Base-by-base conservation (phyloP, 2,888 invertebrate genomes). In the Tetanocera ferruginea region DNA sequence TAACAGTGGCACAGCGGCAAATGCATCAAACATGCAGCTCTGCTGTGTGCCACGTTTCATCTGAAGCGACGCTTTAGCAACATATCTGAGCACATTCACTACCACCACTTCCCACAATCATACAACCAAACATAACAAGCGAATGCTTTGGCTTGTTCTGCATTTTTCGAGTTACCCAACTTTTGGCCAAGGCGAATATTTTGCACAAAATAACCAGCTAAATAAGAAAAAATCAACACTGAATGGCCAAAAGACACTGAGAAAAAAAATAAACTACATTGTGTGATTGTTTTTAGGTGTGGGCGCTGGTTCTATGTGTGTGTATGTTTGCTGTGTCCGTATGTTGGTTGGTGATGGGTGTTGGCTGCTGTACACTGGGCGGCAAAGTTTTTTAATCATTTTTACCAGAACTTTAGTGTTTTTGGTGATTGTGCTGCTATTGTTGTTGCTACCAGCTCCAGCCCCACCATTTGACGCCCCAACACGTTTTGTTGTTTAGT, bases 301-400 rank as follows among this genome's bases (percentile, higher is more conserved):
- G 43, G 14, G 11, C 11, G 43, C 43, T 43, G 11, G 43, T n/a
- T n/a, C n/a, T n/a, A n/a, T n/a, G n/a, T n/a, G n/a, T n/a, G n/a
- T 43, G 43, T 43, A 28, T 73, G 62, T 73, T 73, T 49, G 49
- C 31, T 71, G 34, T 52, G 25, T 62, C 23, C 14, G 43, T 73
- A 31, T 55, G 8, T 62, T 84, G 82, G 78, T 80, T 78, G 81
- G n/a, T n/a, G n/a, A n/a, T 82, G 82, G 82, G 83, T 85, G 82
- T 82, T 31, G 64, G 23, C 28, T 51, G 14, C n/a, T 52, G 55
- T 66, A 19, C 83, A 76, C 74, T 80, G 82, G 74, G 81, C 77
- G 79, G 62, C 82, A 81, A 86, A 85, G 82, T 85, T 86, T 85
- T 86, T 85, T 83, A 85, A 85, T 86, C 82, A 85, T 85, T 85